Evolutionary conservation across 2,797 vertebrate genomes (phyloP), one percentile per base, ranked within the genome.

Genomic region (Pampus argenteus): DNA sequence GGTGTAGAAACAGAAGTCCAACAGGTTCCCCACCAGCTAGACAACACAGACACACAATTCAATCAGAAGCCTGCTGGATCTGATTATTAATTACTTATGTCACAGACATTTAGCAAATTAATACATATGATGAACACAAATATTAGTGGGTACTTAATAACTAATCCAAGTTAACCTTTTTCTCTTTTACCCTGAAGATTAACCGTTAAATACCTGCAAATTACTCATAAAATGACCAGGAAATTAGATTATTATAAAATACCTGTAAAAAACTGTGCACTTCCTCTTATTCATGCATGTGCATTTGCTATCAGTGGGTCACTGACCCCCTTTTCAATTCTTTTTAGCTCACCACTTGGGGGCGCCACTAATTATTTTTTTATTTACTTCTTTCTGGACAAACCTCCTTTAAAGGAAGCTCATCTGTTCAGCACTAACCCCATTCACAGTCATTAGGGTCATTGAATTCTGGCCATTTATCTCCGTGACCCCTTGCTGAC

Each of bases 1-100:
- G 86, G 98, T 99, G 89, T 99, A 99, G 95, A 99, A 99, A 91
- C 98, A 99, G 92, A 99, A 99, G 89, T 99, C 97, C 93, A 99
- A 68, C 83, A 99, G 92, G 93, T 97, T 97, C 50, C 94, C 96
- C 90, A 98, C 98, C 86, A 99, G 95, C 98, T 98, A 93, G 28
- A 81, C 13, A 40, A 76, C 72, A 89, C 36, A 89, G 48, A 79
- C 18, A 81, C 20, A 83, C 4, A 47, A 20, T 18, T 4, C 2
- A 10, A 31, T 60, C 26, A 82, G 52, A 79, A 51, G 79, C 31
- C 54, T 9, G 9, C 6, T 23, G 5, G 0, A 13, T 0, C 38
- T 23, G 26, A 26, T 44, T 58, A 40, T 51, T 29, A n/a, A 31
- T 44, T 47, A 5, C 4, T 40, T n/a, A 0, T 20, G 60, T 49